These are phyloP conservation scores for Atta cephalotes DNA, from an alignment of 1,140 invertebrate genomes.

Conservation along the genomic window DNA sequence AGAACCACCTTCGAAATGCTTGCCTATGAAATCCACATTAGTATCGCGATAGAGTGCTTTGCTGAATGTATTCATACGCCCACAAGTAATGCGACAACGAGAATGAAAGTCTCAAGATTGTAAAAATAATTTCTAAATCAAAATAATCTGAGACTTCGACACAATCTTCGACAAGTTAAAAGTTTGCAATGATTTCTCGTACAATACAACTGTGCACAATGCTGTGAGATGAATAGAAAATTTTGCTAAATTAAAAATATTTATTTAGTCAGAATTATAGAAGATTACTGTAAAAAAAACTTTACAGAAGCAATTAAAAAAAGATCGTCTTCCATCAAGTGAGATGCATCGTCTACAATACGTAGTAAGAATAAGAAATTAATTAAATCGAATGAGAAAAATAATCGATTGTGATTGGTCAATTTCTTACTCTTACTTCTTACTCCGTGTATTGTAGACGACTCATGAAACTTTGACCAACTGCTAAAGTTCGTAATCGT, in stretches of 20 bases:
- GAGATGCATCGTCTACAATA: not conserved
- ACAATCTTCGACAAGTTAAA: not conserved
- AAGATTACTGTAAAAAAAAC: not conserved
- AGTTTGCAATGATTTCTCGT: no score
- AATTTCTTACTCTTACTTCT: no score
- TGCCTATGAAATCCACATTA: constrained; percentile 52
- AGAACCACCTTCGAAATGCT: constrained; percentile 47
- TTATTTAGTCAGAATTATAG: not conserved
- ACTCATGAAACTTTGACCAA: not conserved
- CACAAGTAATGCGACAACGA: not conserved
- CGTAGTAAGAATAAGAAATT: no score
- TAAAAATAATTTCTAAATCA: not conserved
- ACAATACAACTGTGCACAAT: not conserved
- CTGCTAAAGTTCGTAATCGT: not conserved
- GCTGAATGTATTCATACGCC: not conserved
- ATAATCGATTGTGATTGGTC: no score
- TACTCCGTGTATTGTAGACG: no score
- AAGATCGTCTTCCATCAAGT: not conserved
- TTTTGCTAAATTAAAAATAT: not conserved
- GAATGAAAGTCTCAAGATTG: not conserved
- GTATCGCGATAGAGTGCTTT: constrained; percentile 7
- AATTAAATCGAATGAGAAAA: no score
- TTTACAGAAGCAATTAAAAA: not conserved
- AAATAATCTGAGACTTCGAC: not conserved
- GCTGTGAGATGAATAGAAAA: not conserved